These are phyloP conservation scores for Trichechus manatus DNA, from an alignment of 2,113 vertebrate species.

Conservation along the genomic window DNA sequence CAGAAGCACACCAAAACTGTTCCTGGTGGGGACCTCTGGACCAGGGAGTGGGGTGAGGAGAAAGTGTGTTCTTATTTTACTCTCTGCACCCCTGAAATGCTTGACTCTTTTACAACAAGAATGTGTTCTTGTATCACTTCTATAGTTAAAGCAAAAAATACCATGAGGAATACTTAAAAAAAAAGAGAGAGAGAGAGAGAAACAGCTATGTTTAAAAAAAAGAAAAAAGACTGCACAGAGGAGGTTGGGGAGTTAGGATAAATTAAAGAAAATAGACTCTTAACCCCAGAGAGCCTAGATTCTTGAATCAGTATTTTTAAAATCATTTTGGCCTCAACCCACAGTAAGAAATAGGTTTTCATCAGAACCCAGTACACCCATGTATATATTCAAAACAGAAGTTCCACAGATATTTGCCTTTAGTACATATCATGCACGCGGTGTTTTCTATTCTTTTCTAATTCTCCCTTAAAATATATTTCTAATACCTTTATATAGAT, in stretches of 20 bases:
- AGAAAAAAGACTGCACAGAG: background rate
- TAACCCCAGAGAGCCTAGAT: background rate
- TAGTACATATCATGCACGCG: background rate
- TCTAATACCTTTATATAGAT: conserved; percentile 6
- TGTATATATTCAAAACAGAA: background rate
- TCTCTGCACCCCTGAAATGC: background rate
- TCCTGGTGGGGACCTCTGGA: no score
- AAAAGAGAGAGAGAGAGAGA: background rate
- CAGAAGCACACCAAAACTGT: no score
- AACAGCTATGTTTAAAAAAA: background rate
- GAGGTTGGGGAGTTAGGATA: background rate
- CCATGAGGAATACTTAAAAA: background rate
- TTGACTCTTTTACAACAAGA: background rate
- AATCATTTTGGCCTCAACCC: conserved; percentile 3
- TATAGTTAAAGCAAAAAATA: background rate
- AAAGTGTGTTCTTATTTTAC: background rate
- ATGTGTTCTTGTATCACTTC: background rate
- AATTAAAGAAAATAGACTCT: conserved; percentile 41
- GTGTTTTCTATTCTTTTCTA: background rate
- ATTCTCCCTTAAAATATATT: background rate
- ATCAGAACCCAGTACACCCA: background rate
- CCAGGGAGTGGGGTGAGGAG: background rate
- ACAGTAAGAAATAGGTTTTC: conserved; percentile 22
- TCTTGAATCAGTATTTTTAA: conserved; percentile 38
- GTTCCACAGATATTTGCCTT: background rate